Evolutionary conservation across 1,140 invertebrate species (phyloP), one percentile per base, ranked within the genome.

Genomic region (Leptopilina boulardi): DNA sequence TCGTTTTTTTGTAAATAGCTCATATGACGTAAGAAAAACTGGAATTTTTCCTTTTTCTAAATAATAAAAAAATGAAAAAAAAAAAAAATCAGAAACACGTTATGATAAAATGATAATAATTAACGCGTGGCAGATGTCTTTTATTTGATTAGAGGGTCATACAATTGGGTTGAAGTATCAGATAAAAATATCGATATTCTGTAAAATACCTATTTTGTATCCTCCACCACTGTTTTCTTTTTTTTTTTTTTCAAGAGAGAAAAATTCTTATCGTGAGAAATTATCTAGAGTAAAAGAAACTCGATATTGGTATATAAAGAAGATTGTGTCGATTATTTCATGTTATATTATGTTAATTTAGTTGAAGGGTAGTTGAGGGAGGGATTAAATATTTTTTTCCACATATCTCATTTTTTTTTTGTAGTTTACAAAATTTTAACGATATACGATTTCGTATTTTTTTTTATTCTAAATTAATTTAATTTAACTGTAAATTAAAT

Each of bases 71-170:
- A 6, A 2, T 3, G 6, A 34, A 34, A 34, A 34, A 34, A 34
- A 34, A 34, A 34, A 34, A 47, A 47, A 47, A n/a, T 51, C n/a
- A 18, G 15, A 51, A 51, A 51, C 47, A 51, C n/a, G 47, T 51
- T 51, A 51, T 51, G 47, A 51, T 51, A 51, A 51, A 51, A 51
- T 44, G 15, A n/a, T 51, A 15, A 47, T 47, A 51, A 51, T 51
- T 51, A 51, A 51, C 47, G 47, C 47, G 47, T 51, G 47, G 47
- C 47, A 51, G 47, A 51, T 51, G 54, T 1, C 9, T 23, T 23
- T 3, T 23, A 59, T 26, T 66, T 66, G 59, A 34, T 30, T 26
- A 30, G 59, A 30, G 23, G 15, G 59, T n/a, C 59, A n/a, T n/a
- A n/a, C 47, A 51, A 51, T 30, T 66, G n/a, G 23, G 26, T 66